Base-by-base conservation (phyloP, 2,113 vertebrate species). In the Bubalus kerabau region DNA sequence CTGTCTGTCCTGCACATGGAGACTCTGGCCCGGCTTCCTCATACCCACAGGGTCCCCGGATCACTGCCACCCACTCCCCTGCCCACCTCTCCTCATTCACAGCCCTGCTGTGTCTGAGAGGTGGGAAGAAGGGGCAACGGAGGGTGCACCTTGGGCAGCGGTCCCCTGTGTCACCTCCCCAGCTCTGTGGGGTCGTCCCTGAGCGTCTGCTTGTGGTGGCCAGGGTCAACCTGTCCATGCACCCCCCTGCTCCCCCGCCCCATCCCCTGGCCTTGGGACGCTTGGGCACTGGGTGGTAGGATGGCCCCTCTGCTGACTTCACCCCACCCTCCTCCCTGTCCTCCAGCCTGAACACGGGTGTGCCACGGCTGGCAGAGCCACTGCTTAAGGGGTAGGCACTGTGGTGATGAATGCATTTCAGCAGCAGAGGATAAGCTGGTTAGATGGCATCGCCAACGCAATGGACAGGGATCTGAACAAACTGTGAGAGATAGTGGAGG, bases 1-100 rank as follows among this genome's bases (percentile, higher is more conserved):
- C 17, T 14, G 19, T 23, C 48, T 11, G 48, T 82, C 48, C 48
- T 24, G 50, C 30, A 36, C 19, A 24, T 32, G 19, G 32, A 54
- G 19, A 54, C 19, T 82, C 19, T n/a, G 32, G 32, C 11, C 17
- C 0, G 0, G 32, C 48, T 54, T 23, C 80, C 50, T 21, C 6
- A 13, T 21, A 32, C 10, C 30, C 30, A 2, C 78, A n/a, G 3
- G 1, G 28, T 32, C 6, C 48, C 80, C 3, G 0, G 30, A 17
- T 54, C 50, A 13, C 6, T 7, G 80, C 80, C 30, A 13, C 30
- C 28, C 15, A 0, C 19, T 52, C 11, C 5, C 30, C 80, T 82
- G 48, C 48, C 48, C 48, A n/a, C 19, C 30, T 23, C 30, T 23
- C 19, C 30, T 17, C 17, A 32, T 32, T n/a, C 30, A 50, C 19